Evolutionary conservation across 1,140 invertebrate genomes (phyloP).

Genomic region (Pseudachorutes palmiensis): DNA sequence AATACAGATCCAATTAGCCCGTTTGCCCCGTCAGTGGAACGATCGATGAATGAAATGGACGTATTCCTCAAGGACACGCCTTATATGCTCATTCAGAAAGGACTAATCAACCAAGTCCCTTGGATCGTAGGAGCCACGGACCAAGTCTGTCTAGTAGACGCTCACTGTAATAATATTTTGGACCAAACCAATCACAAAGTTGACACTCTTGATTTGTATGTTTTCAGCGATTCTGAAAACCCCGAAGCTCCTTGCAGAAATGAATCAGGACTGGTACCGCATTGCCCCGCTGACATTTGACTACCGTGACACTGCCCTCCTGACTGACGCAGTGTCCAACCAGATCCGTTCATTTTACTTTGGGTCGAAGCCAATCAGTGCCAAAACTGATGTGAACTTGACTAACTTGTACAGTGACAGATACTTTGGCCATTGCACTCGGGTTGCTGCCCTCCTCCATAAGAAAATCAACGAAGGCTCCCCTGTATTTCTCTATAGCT

Average conservation of each 20-base stretch:
- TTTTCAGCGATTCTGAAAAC: constrained; percentile 25
- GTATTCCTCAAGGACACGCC: constrained; percentile 53
- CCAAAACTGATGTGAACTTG: constrained; percentile 23
- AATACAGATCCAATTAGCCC: constrained; percentile 53
- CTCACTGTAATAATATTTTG: constrained; percentile 23
- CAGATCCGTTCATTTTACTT: constrained; percentile 37
- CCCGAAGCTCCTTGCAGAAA: constrained; percentile 21
- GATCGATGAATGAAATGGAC: constrained; percentile 40
- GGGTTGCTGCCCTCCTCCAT: constrained; percentile 28
- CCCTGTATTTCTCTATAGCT: constrained; percentile 21
- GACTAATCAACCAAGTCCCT: constrained; percentile 20
- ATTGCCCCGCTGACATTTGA: constrained; percentile 25
- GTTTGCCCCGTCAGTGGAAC: constrained; percentile 54
- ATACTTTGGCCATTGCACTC: constrained; percentile 25
- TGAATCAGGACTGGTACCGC: constrained; percentile 33
- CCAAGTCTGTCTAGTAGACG: constrained; percentile 25
- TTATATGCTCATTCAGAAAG: constrained; percentile 31
- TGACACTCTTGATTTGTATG: not conserved
- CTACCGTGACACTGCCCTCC: constrained; percentile 31
- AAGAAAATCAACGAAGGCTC: constrained; percentile 25
- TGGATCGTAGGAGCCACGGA: constrained; percentile 35
- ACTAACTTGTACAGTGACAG: constrained; percentile 33
- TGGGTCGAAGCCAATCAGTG: constrained; percentile 25
- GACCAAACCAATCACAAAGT: not conserved
- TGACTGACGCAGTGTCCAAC: constrained; percentile 34